phyloP scores from a whole-genome alignment of 2,113 vertebrate genomes.

The Megaptera novaeangliae region DNA sequence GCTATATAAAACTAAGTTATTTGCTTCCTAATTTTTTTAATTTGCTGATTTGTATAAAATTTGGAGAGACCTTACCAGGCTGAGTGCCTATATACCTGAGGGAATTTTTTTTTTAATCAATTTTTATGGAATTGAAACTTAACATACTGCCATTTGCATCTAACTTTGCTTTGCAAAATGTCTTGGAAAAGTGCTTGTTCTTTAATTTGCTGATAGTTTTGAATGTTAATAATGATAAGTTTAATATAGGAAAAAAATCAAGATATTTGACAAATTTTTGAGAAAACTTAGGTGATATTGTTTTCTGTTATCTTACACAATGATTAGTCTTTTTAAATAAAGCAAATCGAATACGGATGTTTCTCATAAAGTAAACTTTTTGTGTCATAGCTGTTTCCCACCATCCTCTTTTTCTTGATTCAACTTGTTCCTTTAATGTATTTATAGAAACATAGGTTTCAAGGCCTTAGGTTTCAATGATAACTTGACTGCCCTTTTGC shows the following conservation, averaged over 20 bases:
- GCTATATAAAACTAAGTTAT: background rate
- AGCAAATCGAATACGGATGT: background rate
- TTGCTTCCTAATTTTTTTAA: conserved; percentile 45
- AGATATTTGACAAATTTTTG: background rate
- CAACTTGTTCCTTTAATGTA: background rate
- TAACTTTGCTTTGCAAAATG: conserved; percentile 12
- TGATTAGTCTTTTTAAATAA: background rate
- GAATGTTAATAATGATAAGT: background rate
- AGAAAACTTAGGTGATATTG: background rate
- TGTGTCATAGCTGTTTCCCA: background rate
- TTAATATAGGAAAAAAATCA: background rate
- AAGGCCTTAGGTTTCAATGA: background rate
- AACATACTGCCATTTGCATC: background rate
- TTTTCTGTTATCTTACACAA: background rate
- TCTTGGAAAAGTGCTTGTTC: background rate
- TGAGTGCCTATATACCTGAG: background rate
- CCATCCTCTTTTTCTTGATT: background rate
- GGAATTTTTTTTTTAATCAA: background rate
- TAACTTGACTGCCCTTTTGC: background rate
- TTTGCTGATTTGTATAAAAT: background rate
- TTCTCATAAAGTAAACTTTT: background rate
- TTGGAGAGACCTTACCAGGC: background rate
- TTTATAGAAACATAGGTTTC: background rate
- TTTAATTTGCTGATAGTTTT: background rate
- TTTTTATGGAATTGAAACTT: conserved; percentile 37